These are phyloP conservation scores for Coptotermes formosanus DNA, from an alignment of 1,140 invertebrate species.

Conservation along the genomic window DNA sequence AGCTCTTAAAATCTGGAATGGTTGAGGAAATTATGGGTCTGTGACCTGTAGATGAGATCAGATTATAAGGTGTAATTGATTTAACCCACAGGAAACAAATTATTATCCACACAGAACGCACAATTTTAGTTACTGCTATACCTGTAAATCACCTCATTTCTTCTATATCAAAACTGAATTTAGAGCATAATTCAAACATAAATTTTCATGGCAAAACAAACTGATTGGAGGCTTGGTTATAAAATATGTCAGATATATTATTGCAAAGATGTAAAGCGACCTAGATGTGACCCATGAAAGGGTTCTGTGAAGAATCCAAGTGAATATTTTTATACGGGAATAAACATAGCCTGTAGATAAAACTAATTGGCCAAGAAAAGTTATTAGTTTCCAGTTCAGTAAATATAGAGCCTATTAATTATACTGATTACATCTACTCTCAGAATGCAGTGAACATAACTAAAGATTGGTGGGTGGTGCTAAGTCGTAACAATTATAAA, in stretches of 20 bases:
- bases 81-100: too few relatives aligned
- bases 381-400: not conserved
- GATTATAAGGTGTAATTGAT: too few relatives aligned
- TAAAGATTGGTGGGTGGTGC: not conserved
- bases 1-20: too few relatives aligned
- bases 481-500: not conserved
- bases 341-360: slow-evolving; percentile 15
- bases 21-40: too few relatives aligned
- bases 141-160: too few relatives aligned
- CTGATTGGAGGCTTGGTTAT: not conserved
- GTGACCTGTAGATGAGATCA: too few relatives aligned
- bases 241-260: not conserved
- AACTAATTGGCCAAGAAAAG: not conserved
- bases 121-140: too few relatives aligned
- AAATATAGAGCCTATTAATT: not conserved
- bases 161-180: too few relatives aligned
- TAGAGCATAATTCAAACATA: too few relatives aligned
- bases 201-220: not conserved
- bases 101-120: too few relatives aligned
- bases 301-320: slow-evolving; percentile 6
- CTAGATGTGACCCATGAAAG: slow-evolving; percentile 1
- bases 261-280: not conserved
- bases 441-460: not conserved
- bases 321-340: slow-evolving; percentile 19
- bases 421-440: slow-evolving; percentile 8